Percentiles rank a stretch among this genome's conserved stretches.
Evolutionary conservation across 92 coral and sea anemone species (phyloP).

Genomic region (Isaurus tuberculatus): DNA sequence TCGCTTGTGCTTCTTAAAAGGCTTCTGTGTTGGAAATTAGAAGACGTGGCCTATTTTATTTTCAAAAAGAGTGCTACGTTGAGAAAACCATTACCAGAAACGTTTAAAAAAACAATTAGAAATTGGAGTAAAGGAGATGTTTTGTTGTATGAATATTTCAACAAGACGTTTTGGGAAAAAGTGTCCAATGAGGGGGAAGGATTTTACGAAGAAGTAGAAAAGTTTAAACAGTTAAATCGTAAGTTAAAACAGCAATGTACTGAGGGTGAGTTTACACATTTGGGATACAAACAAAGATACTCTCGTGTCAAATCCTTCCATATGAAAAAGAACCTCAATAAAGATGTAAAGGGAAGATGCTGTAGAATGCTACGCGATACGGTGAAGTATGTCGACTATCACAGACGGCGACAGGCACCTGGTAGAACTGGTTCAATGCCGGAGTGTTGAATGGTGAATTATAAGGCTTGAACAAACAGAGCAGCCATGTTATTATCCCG

Average conservation of each 20-base stretch:
- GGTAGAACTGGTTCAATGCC: constrained; percentile 26
- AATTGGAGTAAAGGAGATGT: constrained; percentile 89
- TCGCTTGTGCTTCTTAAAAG: constrained; percentile 81
- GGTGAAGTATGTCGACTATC: constrained; percentile 4
- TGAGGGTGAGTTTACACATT: constrained; percentile 24
- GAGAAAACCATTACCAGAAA: constrained; percentile 55
- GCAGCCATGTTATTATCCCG: too few relatives aligned
- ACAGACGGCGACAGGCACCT: constrained; percentile 23
- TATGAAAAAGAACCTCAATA: background rate
- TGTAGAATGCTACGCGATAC: constrained; percentile 33
- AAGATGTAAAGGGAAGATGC: constrained; percentile 5
- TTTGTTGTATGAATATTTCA: constrained; percentile 73
- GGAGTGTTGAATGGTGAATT: constrained; percentile 34
- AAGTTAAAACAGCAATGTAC: constrained; percentile 4
- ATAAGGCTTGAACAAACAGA: too few relatives aligned
- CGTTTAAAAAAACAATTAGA: constrained; percentile 59
- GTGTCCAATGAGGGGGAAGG: constrained; percentile 42
- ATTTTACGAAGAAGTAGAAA: constrained; percentile 66
- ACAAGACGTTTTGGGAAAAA: constrained; percentile 54
- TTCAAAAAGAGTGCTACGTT: constrained; percentile 63
- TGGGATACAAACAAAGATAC: background rate
- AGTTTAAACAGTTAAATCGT: constrained; percentile 47
- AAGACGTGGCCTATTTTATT: constrained; percentile 82
- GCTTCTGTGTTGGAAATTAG: constrained; percentile 82
- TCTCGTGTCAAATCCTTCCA: constrained; percentile 24